Evolutionary conservation across 1,140 invertebrate genomes (phyloP).

Genomic region (Zaprionus vittiger): DNA sequence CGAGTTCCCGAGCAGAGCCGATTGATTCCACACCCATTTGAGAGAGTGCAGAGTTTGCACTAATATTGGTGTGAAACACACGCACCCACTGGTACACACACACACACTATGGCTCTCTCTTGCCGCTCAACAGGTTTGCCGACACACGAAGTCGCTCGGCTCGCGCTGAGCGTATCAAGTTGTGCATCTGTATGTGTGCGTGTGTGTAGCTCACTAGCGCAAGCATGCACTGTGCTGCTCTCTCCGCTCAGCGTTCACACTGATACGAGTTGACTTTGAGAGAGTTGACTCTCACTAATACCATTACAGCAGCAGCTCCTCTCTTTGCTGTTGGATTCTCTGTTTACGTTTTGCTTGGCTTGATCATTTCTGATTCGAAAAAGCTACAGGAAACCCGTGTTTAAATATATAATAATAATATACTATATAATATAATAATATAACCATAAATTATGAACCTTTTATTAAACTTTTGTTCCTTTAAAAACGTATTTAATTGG

Average conservation of each 20-base stretch:
- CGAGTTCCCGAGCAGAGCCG: neutral
- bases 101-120: constrained; percentile 27
- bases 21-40: neutral
- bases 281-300: constrained; percentile 29
- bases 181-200: neutral
- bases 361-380: neutral
- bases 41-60: constrained; percentile 7
- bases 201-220: constrained; percentile 18
- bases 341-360: constrained; percentile 39
- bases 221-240: constrained; percentile 19
- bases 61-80: constrained; percentile 20
- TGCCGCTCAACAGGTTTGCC: neutral
- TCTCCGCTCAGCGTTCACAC: constrained; percentile 8
- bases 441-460: no score
- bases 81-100: constrained; percentile 37
- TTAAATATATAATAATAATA: no score
- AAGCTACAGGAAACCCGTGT: neutral
- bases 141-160: neutral
- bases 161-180: neutral
- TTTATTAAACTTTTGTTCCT: rapidly evolving
- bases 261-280: constrained; percentile 1
- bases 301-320: neutral
- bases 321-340: constrained; percentile 36
- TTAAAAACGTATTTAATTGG: no score
- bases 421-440: no score